Percentiles rank a stretch among this genome's conserved stretches.
These are phyloP conservation scores for Tridacna gigas DNA, from an alignment of 2,888 invertebrate species.

Conservation along the genomic window DNA sequence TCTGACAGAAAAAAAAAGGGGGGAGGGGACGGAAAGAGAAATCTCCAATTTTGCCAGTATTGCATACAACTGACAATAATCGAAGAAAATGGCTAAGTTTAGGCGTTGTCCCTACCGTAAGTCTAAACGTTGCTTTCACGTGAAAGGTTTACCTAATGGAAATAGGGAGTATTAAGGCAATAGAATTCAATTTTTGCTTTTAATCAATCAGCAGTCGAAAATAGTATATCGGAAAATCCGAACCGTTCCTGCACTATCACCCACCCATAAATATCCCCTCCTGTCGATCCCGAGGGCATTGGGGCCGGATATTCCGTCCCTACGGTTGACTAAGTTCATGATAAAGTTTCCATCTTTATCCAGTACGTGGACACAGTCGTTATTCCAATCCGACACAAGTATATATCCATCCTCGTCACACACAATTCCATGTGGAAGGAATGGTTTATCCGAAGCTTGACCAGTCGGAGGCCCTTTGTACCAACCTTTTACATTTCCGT, in stretches of 20 bases:
- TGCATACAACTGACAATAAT: too few species aligned
- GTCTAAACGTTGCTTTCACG: too few species aligned
- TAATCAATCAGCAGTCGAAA: conserved; percentile 22
- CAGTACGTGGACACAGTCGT: conserved; percentile 65
- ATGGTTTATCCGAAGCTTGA: conserved; percentile 56
- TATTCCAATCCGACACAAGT: conserved; percentile 69
- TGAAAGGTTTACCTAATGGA: too few species aligned
- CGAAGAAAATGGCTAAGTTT: too few species aligned
- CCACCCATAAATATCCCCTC: conserved; percentile 65
- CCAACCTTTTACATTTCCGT: conserved; percentile 53
- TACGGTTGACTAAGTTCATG: conserved; percentile 51
- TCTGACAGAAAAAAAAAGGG: too few species aligned
- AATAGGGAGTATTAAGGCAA: too few species aligned
- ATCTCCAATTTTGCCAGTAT: too few species aligned
- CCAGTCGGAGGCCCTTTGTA: conserved; percentile 56
- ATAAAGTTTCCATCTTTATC: conserved; percentile 62
- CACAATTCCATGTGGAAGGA: conserved; percentile 65
- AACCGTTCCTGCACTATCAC: conserved; percentile 64
- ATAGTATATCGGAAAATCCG: conserved; percentile 57
- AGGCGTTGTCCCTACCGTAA: too few species aligned
- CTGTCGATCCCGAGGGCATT: conserved; percentile 64
- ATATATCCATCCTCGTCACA: conserved; percentile 66
- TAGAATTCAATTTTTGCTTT: too few species aligned
- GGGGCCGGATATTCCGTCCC: conserved; percentile 63
- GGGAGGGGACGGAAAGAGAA: too few species aligned